Evolutionary conservation across 2,888 invertebrate genomes (phyloP).

Genomic region (Phaonia tiefii): DNA sequence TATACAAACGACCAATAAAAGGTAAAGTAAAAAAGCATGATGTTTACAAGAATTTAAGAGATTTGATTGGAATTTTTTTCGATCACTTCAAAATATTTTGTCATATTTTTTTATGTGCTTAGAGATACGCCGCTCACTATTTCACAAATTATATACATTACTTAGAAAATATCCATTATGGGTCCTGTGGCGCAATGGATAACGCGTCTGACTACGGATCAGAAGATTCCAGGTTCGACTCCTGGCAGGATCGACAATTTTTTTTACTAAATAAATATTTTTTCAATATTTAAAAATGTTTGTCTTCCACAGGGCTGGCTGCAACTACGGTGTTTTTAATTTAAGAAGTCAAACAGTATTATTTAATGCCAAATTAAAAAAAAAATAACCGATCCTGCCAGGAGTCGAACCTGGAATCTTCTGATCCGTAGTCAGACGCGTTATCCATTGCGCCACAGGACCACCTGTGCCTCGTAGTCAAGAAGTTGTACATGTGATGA

Average conservation of each 20-base stretch:
- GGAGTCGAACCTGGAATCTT: constrained; percentile 82
- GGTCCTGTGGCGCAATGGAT: constrained; percentile 82
- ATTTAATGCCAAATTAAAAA: neutral
- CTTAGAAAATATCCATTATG: neutral
- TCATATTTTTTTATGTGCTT: too few relatives aligned
- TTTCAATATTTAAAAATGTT: too few relatives aligned
- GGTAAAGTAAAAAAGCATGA: neutral
- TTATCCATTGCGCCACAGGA: constrained; percentile 82
- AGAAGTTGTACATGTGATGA: too few relatives aligned
- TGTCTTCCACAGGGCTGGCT: too few relatives aligned
- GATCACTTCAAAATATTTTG: too few relatives aligned
- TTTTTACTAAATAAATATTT: neutral
- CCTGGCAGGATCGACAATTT: constrained; percentile 80
- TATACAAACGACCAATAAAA: neutral
- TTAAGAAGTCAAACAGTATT: too few relatives aligned
- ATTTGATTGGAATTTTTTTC: too few relatives aligned
- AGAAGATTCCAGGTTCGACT: constrained; percentile 82
- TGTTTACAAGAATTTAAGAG: neutral
- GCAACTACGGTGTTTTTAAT: too few relatives aligned
- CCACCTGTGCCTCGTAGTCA: constrained; percentile 65
- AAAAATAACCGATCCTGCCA: constrained; percentile 79
- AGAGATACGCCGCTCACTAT: too few relatives aligned
- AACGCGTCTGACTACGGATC: constrained; percentile 82
- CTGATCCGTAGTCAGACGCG: constrained; percentile 82
- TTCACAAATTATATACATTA: neutral